Evolutionary conservation across 2,888 invertebrate genomes (phyloP).

Genomic region (Ceraclea dissimilis): DNA sequence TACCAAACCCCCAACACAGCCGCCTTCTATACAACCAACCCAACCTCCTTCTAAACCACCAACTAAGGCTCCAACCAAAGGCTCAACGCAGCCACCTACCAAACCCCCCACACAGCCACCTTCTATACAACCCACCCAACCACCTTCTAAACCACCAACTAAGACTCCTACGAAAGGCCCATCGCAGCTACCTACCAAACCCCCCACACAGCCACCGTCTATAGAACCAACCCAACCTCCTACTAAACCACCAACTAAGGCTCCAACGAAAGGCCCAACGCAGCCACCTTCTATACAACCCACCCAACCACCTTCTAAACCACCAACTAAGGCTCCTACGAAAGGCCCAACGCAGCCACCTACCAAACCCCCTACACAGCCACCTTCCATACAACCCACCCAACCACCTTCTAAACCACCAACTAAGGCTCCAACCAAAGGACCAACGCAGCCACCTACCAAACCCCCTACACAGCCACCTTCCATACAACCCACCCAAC

Average conservation of each 20-base stretch:
- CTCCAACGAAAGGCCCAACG: background rate
- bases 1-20: background rate
- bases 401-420: conserved; percentile 24
- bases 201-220: background rate
- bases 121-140: background rate
- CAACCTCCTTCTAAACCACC: background rate
- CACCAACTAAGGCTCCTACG: conserved; percentile 27
- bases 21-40: background rate
- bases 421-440: conserved; percentile 28
- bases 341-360: conserved; percentile 27
- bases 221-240: background rate
- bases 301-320: conserved; percentile 21
- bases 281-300: conserved; percentile 27
- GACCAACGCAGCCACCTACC: conserved; percentile 30
- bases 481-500: conserved; percentile 19
- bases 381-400: conserved; percentile 27
- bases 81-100: background rate
- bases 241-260: background rate
- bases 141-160: background rate
- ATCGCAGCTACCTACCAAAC: background rate
- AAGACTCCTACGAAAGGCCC: background rate
- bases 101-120: background rate
- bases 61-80: background rate
- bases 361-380: conserved; percentile 25
- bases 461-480: conserved; percentile 27